Evolutionary conservation across 1,140 invertebrate genomes (phyloP), one percentile per base, ranked within the genome.

Genomic region (Hesperophylax magnus): DNA sequence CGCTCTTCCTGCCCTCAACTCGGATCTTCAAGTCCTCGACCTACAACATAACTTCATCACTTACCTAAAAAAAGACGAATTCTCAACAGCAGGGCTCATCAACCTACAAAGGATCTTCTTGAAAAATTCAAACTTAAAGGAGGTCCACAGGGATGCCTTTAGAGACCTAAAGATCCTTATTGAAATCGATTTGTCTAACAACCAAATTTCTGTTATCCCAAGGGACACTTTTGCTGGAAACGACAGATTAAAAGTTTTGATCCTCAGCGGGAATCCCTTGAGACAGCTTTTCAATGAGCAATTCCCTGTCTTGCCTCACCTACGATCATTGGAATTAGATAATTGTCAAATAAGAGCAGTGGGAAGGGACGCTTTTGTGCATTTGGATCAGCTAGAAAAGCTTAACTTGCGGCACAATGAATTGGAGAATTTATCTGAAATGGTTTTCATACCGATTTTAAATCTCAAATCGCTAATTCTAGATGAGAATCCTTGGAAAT

Each of bases 401-500:
- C 87, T 96, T 4, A 93, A 93, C 85, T 85, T 96, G 11, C 93
- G 94, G 84, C 90, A 91, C 76, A 96, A 96, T 88, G 86, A 91
- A 31, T 88, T 96, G 27, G 89, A 92, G 75, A 93, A 92, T 79
- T 86, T 96, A 2, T 92, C 93, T 8, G 91, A 92, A 67, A 90
- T 91, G 47, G 91, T 94, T 17, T 93, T 96, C 84, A 88, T 92
- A 84, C 92, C 92, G 65, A 90, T 95, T 78, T 87, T 90, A 27
- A 92, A 92, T 75, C 86, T 97, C 7, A 95, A 95, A 86, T 94
- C 94, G 0, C 85, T 96, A 0, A 91, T 91, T 3, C 86, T 96
- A 14, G 93, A 95, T 81, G 93, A 93, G 20, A 97, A 97, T 85
- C 94, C 93, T 17, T 97, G 96, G 96, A 92, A 89, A 60, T 97